These are phyloP conservation scores for Mycalesis mineus DNA, from an alignment of 2,888 invertebrate genomes.

Conservation along the genomic window DNA sequence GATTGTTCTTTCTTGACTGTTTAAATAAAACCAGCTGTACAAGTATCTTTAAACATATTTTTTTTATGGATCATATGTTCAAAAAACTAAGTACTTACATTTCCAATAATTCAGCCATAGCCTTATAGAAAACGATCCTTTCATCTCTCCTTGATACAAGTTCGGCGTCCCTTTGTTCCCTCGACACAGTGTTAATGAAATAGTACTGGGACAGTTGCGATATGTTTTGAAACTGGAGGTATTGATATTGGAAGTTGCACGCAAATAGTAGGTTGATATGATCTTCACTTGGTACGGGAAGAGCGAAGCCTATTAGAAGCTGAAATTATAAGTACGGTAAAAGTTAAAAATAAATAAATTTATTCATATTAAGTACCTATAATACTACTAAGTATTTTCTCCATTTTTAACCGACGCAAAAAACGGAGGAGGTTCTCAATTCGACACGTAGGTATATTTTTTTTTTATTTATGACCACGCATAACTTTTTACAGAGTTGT, in stretches of 20 bases:
- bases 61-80: no score
- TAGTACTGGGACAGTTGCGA: conserved; percentile 71
- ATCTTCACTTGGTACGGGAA: conserved; percentile 77
- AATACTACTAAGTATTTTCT: no score
- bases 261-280: conserved; percentile 75
- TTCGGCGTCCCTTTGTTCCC: conserved; percentile 59
- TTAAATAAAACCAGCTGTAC: no score
- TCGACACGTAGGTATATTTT: no score
- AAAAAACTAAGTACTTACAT: conserved; percentile 42
- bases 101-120: conserved; percentile 53
- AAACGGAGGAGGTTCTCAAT: no score
- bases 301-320: conserved; percentile 78
- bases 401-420: no score
- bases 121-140: conserved; percentile 56
- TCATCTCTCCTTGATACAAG: conserved; percentile 50
- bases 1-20: no score
- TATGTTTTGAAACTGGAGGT: conserved; percentile 72
- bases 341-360: no score
- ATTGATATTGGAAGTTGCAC: conserved; percentile 83
- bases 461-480: no score
- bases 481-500: no score
- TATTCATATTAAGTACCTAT: no score
- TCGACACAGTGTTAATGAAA: conserved; percentile 57
- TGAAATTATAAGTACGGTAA: conserved; percentile 49
- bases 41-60: no score